Base-by-base conservation (phyloP, 2,797 vertebrate genomes). In the Coilia nasus region DNA sequence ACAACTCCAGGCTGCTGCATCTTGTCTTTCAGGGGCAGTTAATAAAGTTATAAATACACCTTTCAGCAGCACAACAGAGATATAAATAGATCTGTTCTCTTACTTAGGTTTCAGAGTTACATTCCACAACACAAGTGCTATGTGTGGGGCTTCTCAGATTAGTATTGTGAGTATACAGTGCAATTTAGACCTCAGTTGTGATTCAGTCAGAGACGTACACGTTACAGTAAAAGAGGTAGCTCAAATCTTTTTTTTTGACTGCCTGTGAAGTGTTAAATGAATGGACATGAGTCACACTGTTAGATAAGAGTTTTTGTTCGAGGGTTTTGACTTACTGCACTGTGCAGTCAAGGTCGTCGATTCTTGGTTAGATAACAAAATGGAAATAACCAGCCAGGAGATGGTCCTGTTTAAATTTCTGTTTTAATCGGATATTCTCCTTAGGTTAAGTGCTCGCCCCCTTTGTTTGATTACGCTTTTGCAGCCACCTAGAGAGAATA, bases 1-100 rank as follows among this genome's bases (percentile, higher is more conserved):
- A n/a, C 31, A 28, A 62, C 35, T 31, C 31, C 59, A n/a, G 60
- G 71, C 84, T 71, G 84, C 67, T 71, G 80, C 14, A 41, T 15
- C 60, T 60, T 85, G 84, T 54, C 84, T 67, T 62, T 71, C 84
- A 67, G 81, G 21, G 60, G n/a, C 84, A 56, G 41, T 56, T 47
- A 11, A 9, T 41, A 71, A 85, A 35, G 80, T 31, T 85, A 85
- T 85, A 85, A 82, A 85, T 85, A 85, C 46, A 59, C 6, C 59
- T 67, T 47, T 64, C 84, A 85, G 25, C 60, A 56, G 78, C 78
- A 85, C 50, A 85, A 44, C 75, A 23, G 35, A 25, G 71, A 41
- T 85, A 46, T 19, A 46, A 60, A 81, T 81, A 81, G 75, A 3
- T 78, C 41, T 78, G 71, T 44, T 44, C 71, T 78, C 31, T 41